Percentiles rank a stretch among this genome's conserved stretches.
Conservation (phyloP, 2,113 vertebrate genomes). For the Pithys albifrons region DNA sequence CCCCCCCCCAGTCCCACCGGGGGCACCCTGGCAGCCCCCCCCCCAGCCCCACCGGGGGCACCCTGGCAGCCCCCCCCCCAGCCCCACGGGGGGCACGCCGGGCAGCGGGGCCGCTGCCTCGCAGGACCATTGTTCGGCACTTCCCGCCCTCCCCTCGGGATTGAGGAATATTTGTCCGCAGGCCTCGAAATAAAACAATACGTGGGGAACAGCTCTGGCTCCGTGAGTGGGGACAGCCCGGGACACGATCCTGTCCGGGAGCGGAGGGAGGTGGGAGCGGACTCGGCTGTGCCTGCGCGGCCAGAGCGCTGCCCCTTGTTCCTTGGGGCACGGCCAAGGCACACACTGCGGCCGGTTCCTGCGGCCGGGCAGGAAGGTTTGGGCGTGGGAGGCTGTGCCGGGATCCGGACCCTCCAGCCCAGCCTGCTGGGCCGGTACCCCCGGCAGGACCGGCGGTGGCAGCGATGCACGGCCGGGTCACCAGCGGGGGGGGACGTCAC, state of each 20-base stretch:
- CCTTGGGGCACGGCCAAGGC: background rate
- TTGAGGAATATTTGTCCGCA: background rate
- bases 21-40: background rate
- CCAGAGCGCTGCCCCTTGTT: background rate
- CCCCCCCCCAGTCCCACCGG: background rate
- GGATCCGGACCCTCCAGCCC: background rate
- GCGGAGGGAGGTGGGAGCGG: background rate
- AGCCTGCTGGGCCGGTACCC: background rate
- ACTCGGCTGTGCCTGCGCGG: fast-evolving
- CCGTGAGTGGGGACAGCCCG: background rate
- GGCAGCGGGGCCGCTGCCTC: background rate
- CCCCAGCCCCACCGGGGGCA: background rate
- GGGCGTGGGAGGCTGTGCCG: background rate
- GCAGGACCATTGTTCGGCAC: slow-evolving; percentile 35
- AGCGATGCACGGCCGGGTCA: background rate
- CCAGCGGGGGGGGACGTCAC: fast-evolving
- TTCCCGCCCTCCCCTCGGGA: slow-evolving; percentile 59
- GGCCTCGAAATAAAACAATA: slow-evolving; percentile 48
- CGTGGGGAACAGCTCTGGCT: background rate
- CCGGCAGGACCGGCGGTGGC: background rate
- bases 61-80: background rate
- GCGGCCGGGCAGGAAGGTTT: background rate
- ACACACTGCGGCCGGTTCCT: background rate
- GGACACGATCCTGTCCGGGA: fast-evolving
- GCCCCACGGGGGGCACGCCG: background rate